Base-by-base conservation (phyloP, 2,797 vertebrate genomes). In the Babyrousa celebensis region DNA sequence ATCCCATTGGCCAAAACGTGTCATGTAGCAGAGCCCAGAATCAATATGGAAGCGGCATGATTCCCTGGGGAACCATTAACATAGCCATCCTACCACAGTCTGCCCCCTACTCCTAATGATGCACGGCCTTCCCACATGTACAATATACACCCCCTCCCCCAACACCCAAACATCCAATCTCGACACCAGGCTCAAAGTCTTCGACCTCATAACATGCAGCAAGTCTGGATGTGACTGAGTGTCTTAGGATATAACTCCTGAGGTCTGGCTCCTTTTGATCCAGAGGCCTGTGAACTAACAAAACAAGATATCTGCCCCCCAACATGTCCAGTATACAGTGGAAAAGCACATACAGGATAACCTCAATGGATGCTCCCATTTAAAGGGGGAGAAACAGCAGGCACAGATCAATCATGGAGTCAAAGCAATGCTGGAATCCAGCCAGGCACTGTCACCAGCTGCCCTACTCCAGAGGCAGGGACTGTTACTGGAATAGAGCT, bases 401-500 rank as follows among this genome's bases (percentile, higher is more conserved):
- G n/a, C 29, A 74, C 0, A 0, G 1, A 16, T 65, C 21, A 32
- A 71, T 27, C 88, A 17, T 36, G 3, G 12, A 48, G 8, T 32
- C 52, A 71, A 84, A 85, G 32, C 14, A 70, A 20, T 60, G 90
- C 88, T 79, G 88, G 77, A 86, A 52, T 3, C 29, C 25, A 92
- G 32, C 20, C 65, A n/a, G 32, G 54, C 25, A 40, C 84, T 17
- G 32, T 15, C 27, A 67, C 36, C 32, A 17, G 70, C 40, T 29
- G 29, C 27, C 52, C 52, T 70, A 52, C 40, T 70, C 63, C 65
- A 65, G 25, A 80, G 17, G 12, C 27, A 68, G 17, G 6, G 25
- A 71, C 23, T 62, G 6, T 80, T 60, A 40, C 36, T 18, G 32
- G 63, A 54, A 63, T 10, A 85, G 32, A 17, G 3, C 17, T 20